phyloP scores from a whole-genome alignment of 2,113 vertebrate species.

The Ailuropoda melanoleuca region DNA sequence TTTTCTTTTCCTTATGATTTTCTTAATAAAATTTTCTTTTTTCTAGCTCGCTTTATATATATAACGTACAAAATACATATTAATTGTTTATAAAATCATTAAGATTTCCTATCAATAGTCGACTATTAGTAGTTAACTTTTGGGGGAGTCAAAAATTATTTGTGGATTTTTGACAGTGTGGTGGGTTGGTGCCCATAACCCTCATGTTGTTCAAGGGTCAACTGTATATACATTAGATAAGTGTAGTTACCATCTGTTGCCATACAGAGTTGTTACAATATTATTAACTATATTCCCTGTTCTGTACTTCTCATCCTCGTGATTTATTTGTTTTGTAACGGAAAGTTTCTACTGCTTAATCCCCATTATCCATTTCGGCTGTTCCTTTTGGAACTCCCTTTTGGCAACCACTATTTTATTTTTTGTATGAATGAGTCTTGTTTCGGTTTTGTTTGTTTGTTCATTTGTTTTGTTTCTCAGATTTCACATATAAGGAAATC shows the following conservation, averaged over 20 bases:
- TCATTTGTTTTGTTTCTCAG: neutral
- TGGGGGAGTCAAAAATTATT: neutral
- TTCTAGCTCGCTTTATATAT: neutral
- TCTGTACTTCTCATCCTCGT: neutral
- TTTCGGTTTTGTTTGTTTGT: neutral
- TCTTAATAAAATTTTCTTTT: neutral
- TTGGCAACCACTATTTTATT: neutral
- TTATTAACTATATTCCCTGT: neutral
- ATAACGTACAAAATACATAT: neutral
- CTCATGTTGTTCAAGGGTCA: neutral
- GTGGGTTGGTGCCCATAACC: neutral
- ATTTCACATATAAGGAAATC: neutral
- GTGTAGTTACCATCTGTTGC: neutral
- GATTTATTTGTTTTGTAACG: neutral
- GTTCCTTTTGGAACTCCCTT: neutral
- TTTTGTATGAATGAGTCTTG: neutral
- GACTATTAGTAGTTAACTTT: neutral
- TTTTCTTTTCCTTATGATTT: neutral
- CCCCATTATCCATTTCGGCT: neutral
- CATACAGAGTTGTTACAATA: neutral
- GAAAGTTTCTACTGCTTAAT: neutral
- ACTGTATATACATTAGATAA: neutral
- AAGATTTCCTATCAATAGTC: neutral
- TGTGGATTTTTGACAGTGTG: neutral
- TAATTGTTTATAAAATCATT: neutral